These are phyloP conservation scores for Lepidotrigona ventralis DNA, from an alignment of 1,140 invertebrate genomes.

Conservation along the genomic window DNA sequence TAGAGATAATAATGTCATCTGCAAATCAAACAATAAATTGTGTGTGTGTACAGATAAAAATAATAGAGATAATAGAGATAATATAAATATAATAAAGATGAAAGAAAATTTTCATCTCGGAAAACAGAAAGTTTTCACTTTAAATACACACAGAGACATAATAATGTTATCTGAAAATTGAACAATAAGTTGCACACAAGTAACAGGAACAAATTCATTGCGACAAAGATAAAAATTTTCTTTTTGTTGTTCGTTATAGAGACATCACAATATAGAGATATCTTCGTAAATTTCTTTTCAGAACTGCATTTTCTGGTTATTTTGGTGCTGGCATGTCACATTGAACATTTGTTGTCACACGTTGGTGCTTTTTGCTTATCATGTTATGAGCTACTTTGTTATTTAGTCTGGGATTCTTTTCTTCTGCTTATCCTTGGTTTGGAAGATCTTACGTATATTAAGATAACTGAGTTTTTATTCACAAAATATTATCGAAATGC, in stretches of 20 bases:
- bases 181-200: too few species aligned
- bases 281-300: neutral
- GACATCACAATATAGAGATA: neutral
- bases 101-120: too few species aligned
- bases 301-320: neutral
- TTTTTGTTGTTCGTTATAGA: neutral
- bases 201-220: too few species aligned
- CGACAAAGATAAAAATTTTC: neutral
- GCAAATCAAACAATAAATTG: constrained; percentile 67
- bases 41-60: too few species aligned
- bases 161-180: too few species aligned
- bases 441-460: neutral
- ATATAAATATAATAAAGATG: too few species aligned
- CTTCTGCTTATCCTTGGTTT: neutral
- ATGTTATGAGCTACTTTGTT: neutral
- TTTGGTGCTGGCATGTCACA: neutral
- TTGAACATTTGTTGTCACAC: neutral
- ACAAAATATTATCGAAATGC: neutral
- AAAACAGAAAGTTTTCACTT: too few species aligned
- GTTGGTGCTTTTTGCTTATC: neutral
- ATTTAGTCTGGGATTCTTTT: neutral
- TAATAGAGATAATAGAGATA: too few species aligned
- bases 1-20: constrained; percentile 89
- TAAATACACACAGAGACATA: too few species aligned
- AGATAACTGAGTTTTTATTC: neutral